Base-by-base conservation (phyloP, 2,113 vertebrate species). In the Lutjanus erythropterus region DNA sequence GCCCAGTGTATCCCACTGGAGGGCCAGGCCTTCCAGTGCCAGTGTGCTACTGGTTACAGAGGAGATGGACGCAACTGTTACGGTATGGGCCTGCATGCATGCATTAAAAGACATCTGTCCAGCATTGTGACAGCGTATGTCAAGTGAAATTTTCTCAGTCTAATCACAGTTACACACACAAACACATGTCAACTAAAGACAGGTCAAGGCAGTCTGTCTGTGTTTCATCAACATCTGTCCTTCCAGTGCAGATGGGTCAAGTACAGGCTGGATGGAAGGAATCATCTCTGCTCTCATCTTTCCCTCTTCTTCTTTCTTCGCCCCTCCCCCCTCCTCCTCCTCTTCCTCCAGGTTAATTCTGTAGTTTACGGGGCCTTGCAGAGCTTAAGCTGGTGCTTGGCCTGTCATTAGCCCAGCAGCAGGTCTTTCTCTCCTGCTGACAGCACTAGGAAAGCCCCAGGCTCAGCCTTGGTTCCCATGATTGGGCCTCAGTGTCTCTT, bases 61-160 rank as follows among this genome's bases (percentile, higher is more conserved):
- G 90, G 95, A 8, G 96, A 98, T 0, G 97, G 98, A 66, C 93
- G 81, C 81, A 96, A 95, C 73, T 99, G 98, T 60, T 90, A 66
- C 15, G 98, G 98, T 93, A 96, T 58, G 33, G 3, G 4, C 37
- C 9, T 70, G n/a, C 9, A 35, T 14, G 6, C 15, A 15, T 25
- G 27, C 31, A 6, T 11, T 25, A 18, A 15, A 9, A 35, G 4
- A 35, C 33, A 35, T 35, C 44, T 19, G n/a, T 50, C 6, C 11
- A 39, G 9, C 39, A 10, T 33, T 1, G 1, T 70, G 31, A 69
- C 52, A 19, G 11, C 59, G 52, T 60, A 29, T 71, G n/a, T 68
- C 49, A 5, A 37, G 18, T 46, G 23, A n/a, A 41, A 14, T 71
- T 64, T 35, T 12, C 47, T 70, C 53, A 16, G 41, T 56, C 61